Percentiles rank a stretch among this genome's conserved stretches.
Conservation (phyloP, 1,140 invertebrate genomes). For the Agrilus planipennis region DNA sequence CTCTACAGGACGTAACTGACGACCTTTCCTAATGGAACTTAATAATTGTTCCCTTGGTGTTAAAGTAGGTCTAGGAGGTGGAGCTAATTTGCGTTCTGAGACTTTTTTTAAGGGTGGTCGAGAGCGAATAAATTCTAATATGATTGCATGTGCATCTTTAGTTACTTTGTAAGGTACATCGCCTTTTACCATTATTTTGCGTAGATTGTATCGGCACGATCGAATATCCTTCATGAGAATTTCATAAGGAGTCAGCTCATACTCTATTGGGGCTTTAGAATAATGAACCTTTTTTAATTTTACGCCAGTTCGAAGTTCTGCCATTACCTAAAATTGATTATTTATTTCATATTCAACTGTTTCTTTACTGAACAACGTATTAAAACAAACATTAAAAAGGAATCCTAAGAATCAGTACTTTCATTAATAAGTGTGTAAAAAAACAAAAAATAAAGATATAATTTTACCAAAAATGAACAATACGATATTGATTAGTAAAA, state of each 20-base stretch:
- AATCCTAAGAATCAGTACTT: no score
- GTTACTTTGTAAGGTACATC: constrained; percentile 72
- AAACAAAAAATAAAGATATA: no score
- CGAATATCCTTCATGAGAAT: constrained; percentile 94
- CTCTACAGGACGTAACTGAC: constrained; percentile 42
- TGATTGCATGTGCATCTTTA: constrained; percentile 89
- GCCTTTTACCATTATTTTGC: constrained; percentile 71
- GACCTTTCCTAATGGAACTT: constrained; percentile 75
- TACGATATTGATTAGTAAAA: no score
- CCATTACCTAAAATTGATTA: constrained; percentile 4
- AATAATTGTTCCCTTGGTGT: constrained; percentile 77
- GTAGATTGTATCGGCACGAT: constrained; percentile 70
- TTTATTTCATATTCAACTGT: background rate
- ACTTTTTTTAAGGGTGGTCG: constrained; percentile 88
- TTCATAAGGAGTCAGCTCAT: constrained; percentile 93
- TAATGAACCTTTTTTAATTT: constrained; percentile 83
- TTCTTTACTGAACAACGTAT: background rate
- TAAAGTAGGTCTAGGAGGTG: constrained; percentile 50
- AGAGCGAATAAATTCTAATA: constrained; percentile 92
- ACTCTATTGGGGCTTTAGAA: constrained; percentile 64
- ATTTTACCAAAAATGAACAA: no score
- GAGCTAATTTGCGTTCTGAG: constrained; percentile 74
- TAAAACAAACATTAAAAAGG: no score
- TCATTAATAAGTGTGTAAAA: no score
- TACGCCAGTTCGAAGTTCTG: constrained; percentile 54